phyloP scores from a whole-genome alignment of 1,140 invertebrate species.

The Hylyphantes graminicola region DNA sequence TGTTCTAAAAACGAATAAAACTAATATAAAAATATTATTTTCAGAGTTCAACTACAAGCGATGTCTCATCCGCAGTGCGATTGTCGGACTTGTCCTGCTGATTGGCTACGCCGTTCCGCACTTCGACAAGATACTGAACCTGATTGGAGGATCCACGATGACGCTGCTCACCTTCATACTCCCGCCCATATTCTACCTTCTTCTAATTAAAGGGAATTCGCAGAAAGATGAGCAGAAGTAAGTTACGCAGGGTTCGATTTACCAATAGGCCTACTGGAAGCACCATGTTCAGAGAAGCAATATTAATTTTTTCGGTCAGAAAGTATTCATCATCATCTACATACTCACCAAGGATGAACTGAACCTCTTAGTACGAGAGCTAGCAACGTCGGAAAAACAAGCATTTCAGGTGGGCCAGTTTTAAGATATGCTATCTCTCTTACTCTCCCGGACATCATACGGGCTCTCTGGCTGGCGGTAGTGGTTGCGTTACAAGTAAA shows the following conservation, averaged over 20 bases:
- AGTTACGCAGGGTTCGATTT: neutral
- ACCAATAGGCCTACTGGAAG: neutral
- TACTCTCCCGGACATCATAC: too few species aligned
- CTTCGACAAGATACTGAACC: constrained; percentile 87
- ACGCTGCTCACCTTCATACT: constrained; percentile 85
- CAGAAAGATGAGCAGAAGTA: neutral
- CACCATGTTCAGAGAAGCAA: neutral
- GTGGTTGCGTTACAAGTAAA: too few species aligned
- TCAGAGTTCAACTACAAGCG: constrained; percentile 66
- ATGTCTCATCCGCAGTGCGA: constrained; percentile 45
- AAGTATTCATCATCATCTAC: too few species aligned
- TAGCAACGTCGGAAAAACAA: too few species aligned
- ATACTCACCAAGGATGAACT: too few species aligned
- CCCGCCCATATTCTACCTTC: constrained; percentile 84
- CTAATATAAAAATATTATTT: neutral
- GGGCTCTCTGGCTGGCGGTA: too few species aligned
- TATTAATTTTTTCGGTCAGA: neutral
- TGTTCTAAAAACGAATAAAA: too few species aligned
- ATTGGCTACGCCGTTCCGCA: constrained; percentile 84
- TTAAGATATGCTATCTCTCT: too few species aligned
- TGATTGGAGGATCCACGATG: constrained; percentile 86
- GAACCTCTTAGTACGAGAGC: too few species aligned
- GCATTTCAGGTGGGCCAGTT: too few species aligned
- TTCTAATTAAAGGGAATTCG: constrained; percentile 65
- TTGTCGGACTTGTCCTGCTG: constrained; percentile 79